phyloP scores from a whole-genome alignment of 2,797 vertebrate genomes.

The Crocodylus rhombifer region DNA sequence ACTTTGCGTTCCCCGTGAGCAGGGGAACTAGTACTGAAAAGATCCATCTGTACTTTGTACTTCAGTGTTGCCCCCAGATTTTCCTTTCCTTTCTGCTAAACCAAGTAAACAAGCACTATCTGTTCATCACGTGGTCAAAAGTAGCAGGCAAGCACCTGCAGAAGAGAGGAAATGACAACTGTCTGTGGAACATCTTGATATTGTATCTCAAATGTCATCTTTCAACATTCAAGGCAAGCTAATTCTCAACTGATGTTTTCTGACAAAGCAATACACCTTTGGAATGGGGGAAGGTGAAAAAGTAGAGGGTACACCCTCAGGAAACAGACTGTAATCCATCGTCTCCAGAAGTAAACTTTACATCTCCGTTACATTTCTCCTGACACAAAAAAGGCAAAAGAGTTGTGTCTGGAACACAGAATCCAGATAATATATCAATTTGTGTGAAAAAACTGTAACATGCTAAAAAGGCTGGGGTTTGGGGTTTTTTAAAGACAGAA shows the following conservation, averaged over 20 bases:
- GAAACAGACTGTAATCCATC: background rate
- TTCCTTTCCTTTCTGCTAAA: background rate
- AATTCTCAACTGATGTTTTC: background rate
- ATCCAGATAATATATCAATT: background rate
- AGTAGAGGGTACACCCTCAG: background rate
- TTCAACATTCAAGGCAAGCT: background rate
- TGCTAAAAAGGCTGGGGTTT: background rate
- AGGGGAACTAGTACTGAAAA: background rate
- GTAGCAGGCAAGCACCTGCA: background rate
- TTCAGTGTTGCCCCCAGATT: background rate
- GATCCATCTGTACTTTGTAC: background rate
- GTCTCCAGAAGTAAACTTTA: background rate
- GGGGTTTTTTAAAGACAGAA: too few relatives aligned
- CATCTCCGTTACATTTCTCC: background rate
- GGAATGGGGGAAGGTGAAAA: too few relatives aligned
- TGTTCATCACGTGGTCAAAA: background rate
- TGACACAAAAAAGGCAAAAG: background rate
- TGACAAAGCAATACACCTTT: background rate
- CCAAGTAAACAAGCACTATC: background rate
- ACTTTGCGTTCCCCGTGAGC: background rate
- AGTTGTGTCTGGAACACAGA: background rate
- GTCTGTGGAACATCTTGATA: background rate
- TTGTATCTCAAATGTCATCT: background rate
- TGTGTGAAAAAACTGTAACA: background rate
- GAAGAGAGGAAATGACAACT: background rate